Percentiles rank a stretch among this genome's conserved stretches.
Conservation (phyloP, 1,140 invertebrate genomes). For the Sogatella furcifera region DNA sequence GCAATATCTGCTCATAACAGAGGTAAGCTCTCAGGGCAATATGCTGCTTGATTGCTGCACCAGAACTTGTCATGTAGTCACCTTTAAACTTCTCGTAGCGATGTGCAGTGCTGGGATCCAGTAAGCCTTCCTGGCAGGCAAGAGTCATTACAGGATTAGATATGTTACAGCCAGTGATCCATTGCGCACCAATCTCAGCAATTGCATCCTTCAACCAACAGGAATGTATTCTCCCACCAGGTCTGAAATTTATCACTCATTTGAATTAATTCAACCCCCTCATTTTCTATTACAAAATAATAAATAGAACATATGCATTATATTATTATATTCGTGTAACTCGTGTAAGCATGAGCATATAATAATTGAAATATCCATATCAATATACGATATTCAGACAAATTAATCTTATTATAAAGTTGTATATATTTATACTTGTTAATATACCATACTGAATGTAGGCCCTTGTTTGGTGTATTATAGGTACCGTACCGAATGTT, state of each 20-base stretch:
- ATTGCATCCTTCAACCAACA: slow-evolving; percentile 57
- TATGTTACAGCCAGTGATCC: slow-evolving; percentile 50
- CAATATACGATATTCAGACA: too few relatives aligned
- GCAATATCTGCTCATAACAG: slow-evolving; percentile 48
- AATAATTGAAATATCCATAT: too few relatives aligned
- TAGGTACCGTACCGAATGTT: too few relatives aligned
- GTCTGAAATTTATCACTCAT: slow-evolving; percentile 28
- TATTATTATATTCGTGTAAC: too few relatives aligned
- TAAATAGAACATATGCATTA: too few relatives aligned
- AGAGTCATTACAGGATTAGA: slow-evolving; percentile 51
- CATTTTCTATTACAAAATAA: too few relatives aligned
- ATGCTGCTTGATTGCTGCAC: slow-evolving; percentile 45
- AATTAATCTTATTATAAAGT: too few relatives aligned
- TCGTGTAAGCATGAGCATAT: too few relatives aligned
- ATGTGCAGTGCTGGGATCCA: slow-evolving; percentile 35
- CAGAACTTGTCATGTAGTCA: slow-evolving; percentile 19
- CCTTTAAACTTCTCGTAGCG: slow-evolving; percentile 37
- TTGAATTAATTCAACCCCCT: too few relatives aligned
- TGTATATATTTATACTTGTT: too few relatives aligned
- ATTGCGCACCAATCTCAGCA: slow-evolving; percentile 59
- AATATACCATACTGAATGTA: too few relatives aligned
- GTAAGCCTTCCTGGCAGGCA: slow-evolving; percentile 48
- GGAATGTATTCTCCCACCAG: slow-evolving; percentile 60
- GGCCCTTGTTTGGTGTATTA: too few relatives aligned
- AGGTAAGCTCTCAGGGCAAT: slow-evolving; percentile 49